Conservation (phyloP, 2,797 vertebrate genomes). For the Trematomus bernacchii region DNA sequence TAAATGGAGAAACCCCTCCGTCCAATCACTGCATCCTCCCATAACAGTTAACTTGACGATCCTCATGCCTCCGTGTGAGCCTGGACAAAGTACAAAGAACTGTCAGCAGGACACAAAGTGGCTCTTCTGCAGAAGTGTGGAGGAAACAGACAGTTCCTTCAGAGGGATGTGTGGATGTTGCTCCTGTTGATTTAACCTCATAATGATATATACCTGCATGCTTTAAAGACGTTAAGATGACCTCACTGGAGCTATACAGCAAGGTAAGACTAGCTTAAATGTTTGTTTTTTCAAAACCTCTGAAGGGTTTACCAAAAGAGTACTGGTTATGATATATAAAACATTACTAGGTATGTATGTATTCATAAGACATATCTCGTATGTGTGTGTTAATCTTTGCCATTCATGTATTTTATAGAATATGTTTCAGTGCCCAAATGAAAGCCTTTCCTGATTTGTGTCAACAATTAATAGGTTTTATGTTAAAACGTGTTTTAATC, state of each 20-base stretch:
- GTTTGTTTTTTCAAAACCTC: background rate
- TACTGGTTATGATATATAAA: background rate
- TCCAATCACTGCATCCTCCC: slow-evolving; percentile 44
- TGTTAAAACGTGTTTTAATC: background rate
- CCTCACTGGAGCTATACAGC: slow-evolving; percentile 83
- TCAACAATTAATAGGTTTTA: background rate
- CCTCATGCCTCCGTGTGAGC: slow-evolving; percentile 46
- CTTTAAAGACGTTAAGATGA: slow-evolving; percentile 67
- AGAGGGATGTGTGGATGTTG: slow-evolving; percentile 5
- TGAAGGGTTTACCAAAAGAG: background rate
- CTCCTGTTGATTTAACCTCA: background rate
- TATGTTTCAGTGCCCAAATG: background rate
- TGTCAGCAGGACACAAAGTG: slow-evolving; percentile 32
- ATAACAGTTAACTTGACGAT: slow-evolving; percentile 82
- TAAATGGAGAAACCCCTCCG: slow-evolving; percentile 1
- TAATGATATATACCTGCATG: background rate
- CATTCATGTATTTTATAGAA: background rate
- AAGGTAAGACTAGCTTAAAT: slow-evolving; percentile 75
- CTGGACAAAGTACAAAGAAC: slow-evolving; percentile 84
- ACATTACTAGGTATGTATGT: background rate
- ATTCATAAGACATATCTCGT: background rate
- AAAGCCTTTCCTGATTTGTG: background rate
- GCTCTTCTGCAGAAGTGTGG: slow-evolving; percentile 19
- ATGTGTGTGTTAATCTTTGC: background rate
- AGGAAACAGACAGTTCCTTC: slow-evolving; percentile 35